A percentile compares a stretch with the other conserved stretches of the same genome.
Conservation (phyloP, 1,140 invertebrate genomes). For the Lycorma delicatula region DNA sequence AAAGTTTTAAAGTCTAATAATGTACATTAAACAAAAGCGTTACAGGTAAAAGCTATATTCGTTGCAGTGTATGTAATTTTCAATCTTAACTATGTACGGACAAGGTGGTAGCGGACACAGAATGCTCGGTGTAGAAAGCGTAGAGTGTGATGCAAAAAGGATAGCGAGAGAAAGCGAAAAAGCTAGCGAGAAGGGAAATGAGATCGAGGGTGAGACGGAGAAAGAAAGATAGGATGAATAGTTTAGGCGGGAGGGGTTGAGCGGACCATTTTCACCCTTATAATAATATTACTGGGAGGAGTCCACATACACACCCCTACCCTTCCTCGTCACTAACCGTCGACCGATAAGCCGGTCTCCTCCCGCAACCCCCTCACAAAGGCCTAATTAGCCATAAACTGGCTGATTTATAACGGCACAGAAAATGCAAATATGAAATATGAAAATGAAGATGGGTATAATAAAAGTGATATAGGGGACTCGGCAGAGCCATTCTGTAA, state of each 20-base stretch:
- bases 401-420: slow-evolving; percentile 51
- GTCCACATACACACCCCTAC: background rate
- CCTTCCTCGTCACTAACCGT: background rate
- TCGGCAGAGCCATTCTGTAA: slow-evolving; percentile 61
- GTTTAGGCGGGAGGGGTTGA: background rate
- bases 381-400: slow-evolving; percentile 60
- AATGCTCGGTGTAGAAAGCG: no score
- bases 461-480: slow-evolving; percentile 69
- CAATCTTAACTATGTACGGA: no score
- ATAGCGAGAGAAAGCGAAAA: no score
- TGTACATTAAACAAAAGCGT: no score
- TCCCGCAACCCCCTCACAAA: slow-evolving; percentile 8
- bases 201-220: no score
- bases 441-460: slow-evolving; percentile 70
- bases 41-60: no score
- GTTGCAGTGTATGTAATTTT: no score
- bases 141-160: no score
- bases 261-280: slow-evolving; percentile 10
- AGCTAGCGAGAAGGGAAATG: no score
- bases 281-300: slow-evolving; percentile 4
- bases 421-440: slow-evolving; percentile 67
- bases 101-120: no score
- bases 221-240: no score
- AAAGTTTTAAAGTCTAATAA: no score
- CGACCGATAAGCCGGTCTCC: background rate